These are phyloP conservation scores for Molorchus minor DNA, from an alignment of 2,888 invertebrate genomes.

Conservation along the genomic window DNA sequence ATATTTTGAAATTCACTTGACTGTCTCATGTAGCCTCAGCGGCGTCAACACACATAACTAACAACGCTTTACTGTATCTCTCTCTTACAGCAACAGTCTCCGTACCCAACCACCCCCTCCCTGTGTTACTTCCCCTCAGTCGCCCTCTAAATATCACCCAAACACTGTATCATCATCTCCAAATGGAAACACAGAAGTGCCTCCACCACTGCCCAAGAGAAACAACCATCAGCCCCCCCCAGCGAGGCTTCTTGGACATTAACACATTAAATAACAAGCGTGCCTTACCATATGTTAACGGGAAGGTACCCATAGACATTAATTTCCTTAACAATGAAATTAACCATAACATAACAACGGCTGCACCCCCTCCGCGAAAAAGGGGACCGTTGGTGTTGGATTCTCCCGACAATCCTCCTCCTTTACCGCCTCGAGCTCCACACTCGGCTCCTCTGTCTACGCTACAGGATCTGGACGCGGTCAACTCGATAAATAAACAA, in stretches of 20 bases:
- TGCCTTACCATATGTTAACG: constrained; percentile 48
- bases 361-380: constrained; percentile 16
- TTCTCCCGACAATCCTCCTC: constrained; percentile 62
- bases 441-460: constrained; percentile 50
- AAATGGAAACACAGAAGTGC: constrained; percentile 56
- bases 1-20: constrained; percentile 28
- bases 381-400: constrained; percentile 49
- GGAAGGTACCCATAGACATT: constrained; percentile 48
- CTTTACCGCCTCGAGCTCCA: constrained; percentile 69
- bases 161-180: constrained; percentile 49
- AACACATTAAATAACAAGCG: constrained; percentile 39
- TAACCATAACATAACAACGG: constrained; percentile 47
- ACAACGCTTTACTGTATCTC: constrained; percentile 60
- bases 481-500: constrained; percentile 72
- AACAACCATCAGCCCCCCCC: constrained; percentile 54
- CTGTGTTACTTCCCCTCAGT: constrained; percentile 17
- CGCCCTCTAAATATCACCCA: constrained; percentile 40
- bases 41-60: constrained; percentile 53
- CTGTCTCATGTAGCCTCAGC: constrained; percentile 33
- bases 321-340: constrained; percentile 52
- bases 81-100: constrained; percentile 62
- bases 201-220: constrained; percentile 67
- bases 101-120: constrained; percentile 41
- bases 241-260: constrained; percentile 20
- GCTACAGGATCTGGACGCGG: constrained; percentile 59